Base-by-base conservation (phyloP, 2,797 vertebrate species). In the Sphenodon punctatus region DNA sequence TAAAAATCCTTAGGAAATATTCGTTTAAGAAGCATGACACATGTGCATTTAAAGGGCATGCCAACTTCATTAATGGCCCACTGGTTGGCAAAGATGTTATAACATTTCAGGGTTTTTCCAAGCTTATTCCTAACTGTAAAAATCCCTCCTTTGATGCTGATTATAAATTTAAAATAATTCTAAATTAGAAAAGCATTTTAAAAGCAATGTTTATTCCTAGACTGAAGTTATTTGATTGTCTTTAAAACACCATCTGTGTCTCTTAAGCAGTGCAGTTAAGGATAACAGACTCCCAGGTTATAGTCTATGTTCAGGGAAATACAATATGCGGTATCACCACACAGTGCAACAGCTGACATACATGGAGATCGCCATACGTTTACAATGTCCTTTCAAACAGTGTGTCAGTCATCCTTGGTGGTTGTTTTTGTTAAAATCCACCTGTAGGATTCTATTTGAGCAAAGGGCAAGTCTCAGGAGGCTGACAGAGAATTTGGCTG, bases 321-420 rank as follows among this genome's bases (percentile, higher is more conserved):
- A 3, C 42, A 5, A 1, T 1, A 2, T 25, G 4, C 7, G 0
- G 1, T 30, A 6, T 8, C 22, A 22, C 70, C 2, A 0, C 16
- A 0, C 0, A 38, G 48, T 9, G 2, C n/a, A 32, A 4, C 5
- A 5, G 12, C 9, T 46, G 49, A 42, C 46, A 20, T 4, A 15
- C 5, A 2, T 2, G 10, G 39, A 30, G 9, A 3, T 68, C 63
- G 55, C 48, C 46, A 7, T 49, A 15, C 4, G 0, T 67, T 74
- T 32, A 22, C 69, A 51, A 7, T 22, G 19, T 14, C 2, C 17
- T 74, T 63, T 17, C 32, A 8, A 0, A 66, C 10, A 15, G 8
- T 17, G 36, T 14, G 2, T 39, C 23, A 17, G 38, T 12, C 5
- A 4, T 38, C 69, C 27, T 51, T 11, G 5, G 20, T 13, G n/a